phyloP scores from a whole-genome alignment of 1,140 invertebrate species.

The Holcopasites calliopsidis region DNA sequence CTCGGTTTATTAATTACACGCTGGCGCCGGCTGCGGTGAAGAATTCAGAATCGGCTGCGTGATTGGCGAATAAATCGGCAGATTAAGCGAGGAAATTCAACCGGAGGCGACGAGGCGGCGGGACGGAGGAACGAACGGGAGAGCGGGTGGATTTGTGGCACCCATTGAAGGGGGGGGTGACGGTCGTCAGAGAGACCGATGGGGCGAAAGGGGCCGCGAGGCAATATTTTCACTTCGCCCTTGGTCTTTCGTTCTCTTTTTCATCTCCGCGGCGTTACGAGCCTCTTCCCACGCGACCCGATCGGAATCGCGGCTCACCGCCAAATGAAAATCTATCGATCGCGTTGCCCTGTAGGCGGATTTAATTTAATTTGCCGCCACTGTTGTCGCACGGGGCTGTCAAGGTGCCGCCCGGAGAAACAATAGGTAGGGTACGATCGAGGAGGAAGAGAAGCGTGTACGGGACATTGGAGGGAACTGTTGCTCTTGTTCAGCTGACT shows the following conservation, averaged over 20 bases:
- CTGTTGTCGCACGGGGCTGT: conserved; percentile 55
- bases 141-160: conserved; percentile 14
- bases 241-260: conserved; percentile 57
- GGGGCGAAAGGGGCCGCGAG: conserved; percentile 50
- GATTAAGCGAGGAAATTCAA: conserved; percentile 61
- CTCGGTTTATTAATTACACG: conserved; percentile 48
- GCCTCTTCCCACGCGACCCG: not conserved
- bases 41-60: conserved; percentile 47
- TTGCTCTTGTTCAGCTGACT: conserved; percentile 48
- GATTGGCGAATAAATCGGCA: conserved; percentile 62
- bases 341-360: conserved; percentile 60
- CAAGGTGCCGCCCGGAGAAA: conserved; percentile 11
- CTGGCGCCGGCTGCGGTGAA: conserved; percentile 22
- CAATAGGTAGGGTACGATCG: not conserved
- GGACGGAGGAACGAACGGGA: conserved; percentile 30
- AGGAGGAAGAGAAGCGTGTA: too few relatives aligned
- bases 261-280: conserved; percentile 41
- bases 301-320: conserved; percentile 42
- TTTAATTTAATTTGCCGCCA: conserved; percentile 69
- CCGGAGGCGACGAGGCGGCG: conserved; percentile 30
- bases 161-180: not conserved
- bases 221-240: conserved; percentile 65
- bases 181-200: conserved; percentile 32
- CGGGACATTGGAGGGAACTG: conserved; percentile 25
- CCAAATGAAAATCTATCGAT: conserved; percentile 69